Evolutionary conservation across 2,113 vertebrate species (phyloP), one percentile per base, ranked within the genome.

Genomic region (Pipra filicauda): DNA sequence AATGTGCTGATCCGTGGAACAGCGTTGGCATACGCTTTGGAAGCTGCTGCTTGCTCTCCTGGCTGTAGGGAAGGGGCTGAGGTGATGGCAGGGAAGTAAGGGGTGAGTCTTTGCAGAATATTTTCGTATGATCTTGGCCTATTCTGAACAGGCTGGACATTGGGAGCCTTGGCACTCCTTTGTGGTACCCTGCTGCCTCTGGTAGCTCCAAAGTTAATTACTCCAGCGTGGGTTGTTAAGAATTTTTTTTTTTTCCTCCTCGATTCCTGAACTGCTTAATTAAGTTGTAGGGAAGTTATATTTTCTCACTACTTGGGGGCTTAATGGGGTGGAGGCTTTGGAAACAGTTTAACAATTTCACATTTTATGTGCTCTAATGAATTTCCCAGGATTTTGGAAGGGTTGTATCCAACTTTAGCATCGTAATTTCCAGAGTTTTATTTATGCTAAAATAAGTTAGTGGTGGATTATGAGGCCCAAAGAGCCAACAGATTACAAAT

Each of bases 1-100:
- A 93, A 97, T 92, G 83, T 61, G 73, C 91, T 94, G 97, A 97
- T 92, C 93, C 71, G 54, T 94, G 95, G 91, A 95, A 95, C 96
- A 96, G 95, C 69, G 55, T 85, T 96, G 93, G 69, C 95, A 51
- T 95, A 91, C 39, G 12, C 75, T 94, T 92, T 95, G 95, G 96
- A 94, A 95, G 92, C 75, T 94, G 93, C 95, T 95, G 81, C 88
- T 82, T 85, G 88, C 91, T 89, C 94, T 96, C 90, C 91, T 92
- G 92, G 81, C 93, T 89, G 71, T 89, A 94, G 85, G 95, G 76
- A 91, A 96, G 94, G 85, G 95, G 81, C 96, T 96, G 95, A 96
- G 88, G 73, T 95, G 92, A 94, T 95, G 89, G 93, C 91, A 96
- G 96, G 93, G 94, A 91, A 94, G 85, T 89, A 91, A 74, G 95